Base-by-base conservation (phyloP, 2,888 invertebrate species). In the Pyrocoelia pectoralis region DNA sequence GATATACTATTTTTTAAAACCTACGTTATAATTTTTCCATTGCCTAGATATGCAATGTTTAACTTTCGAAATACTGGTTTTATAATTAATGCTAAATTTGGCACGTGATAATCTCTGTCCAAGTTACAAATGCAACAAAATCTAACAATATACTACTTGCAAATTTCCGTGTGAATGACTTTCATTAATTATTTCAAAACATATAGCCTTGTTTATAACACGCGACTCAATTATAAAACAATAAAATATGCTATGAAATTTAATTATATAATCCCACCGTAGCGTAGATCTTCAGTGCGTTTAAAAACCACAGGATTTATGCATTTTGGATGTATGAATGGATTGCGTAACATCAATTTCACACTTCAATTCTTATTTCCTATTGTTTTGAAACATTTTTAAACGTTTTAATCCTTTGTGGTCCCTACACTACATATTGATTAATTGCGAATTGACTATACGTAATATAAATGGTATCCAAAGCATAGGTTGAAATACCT, bases 221-320 rank as follows among this genome's bases (percentile, higher is more conserved):
- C 46, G 46, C 46, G 15, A 46, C 17, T 46, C 18, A 43, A 43
- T 43, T 43, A 43, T 43, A 43, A 43, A 43, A 43, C 43, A 43
- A 46, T 46, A 46, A 46, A 13, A 13, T 15, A 43, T 43, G 13
- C 12, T 46, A 17, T 8, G 17, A 46, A 15, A 46, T 46, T 46
- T 8, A 17, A 17, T 17, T 46, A 46, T 18, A 17, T 33, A 33
- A 33, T 33, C n/a, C 6, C 24, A 24, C 3, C 3, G 24, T 24
- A 24, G 4, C 24, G 24, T n/a, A 24, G 24, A 24, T 24, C 24
- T 24, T 3, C 24, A 24, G 24, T 6, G 24, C 24, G 24, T 24
- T 24, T 5, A 24, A 24, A 24, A 24, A 24, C 24, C 6, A 24
- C 24, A 6, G 24, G 24, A 24, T 24, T 24, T 24, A 24, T 24